Evolutionary conservation across 1,140 invertebrate species (phyloP), one percentile per base, ranked within the genome.

Genomic region (Drosophila truncata): DNA sequence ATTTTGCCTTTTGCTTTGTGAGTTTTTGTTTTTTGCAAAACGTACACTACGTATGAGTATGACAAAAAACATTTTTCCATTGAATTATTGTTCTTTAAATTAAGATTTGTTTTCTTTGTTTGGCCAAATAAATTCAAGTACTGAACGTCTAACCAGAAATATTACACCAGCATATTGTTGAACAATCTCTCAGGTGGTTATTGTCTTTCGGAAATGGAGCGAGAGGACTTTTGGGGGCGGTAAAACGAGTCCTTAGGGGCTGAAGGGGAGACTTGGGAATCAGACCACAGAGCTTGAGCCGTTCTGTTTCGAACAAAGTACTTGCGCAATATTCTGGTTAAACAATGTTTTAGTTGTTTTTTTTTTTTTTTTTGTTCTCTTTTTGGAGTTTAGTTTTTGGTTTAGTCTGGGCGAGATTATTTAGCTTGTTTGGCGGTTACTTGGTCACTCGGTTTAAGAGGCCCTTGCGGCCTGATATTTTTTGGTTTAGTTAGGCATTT

Each of bases 121-220:
- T 70, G 91, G 82, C 81, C 86, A 92, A 92, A 92, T 92, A 92
- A 92, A 92, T 83, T 86, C 84, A 92, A 92, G 91, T 91, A 92
- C 88, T 92, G 91, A 90, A 92, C 82, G 91, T 92, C 86, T 92
- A 92, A 92, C 91, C 91, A 92, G 91, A 86, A 77, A 92, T 92
- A 92, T 92, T 92, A 92, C 91, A 92, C 91, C 91, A 92, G 91
- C 91, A 80, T 91, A 92, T 92, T 92, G 91, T 92, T 92, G 91
- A 78, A 87, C 86, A 92, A 91, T 67, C 59, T 80, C 75, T 66
- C 57, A 82, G 84, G 78, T 80, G 83, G 84, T 86, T 81, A 88
- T 91, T 87, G 80, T 91, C 81, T 88, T 79, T 73, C 76, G 72
- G 72, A 90, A 79, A 82, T 80, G 64, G 66, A 72, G 74, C 78